Evolutionary conservation across 2,888 invertebrate species (phyloP).

Genomic region (Tetranychus truncatus): DNA sequence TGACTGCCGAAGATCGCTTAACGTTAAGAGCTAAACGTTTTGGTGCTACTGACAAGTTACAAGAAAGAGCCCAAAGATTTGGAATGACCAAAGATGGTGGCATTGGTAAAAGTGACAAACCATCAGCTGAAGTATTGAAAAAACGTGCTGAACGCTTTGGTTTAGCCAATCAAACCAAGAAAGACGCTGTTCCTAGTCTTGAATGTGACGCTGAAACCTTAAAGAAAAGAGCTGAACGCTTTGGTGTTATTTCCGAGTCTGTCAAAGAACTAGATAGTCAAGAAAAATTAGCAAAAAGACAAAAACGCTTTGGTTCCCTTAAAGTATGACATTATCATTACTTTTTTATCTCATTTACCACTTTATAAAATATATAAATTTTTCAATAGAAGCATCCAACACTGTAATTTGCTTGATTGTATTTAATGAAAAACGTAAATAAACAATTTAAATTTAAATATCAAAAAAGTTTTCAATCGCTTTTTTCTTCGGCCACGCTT

Average conservation of each 20-base stretch:
- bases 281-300: slow-evolving; percentile 3
- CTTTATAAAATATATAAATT: not conserved
- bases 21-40: too few relatives aligned
- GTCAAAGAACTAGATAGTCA: not conserved
- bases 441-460: not conserved
- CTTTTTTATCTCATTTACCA: not conserved
- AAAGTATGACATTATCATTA: not conserved
- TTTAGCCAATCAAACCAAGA: not conserved
- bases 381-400: too few relatives aligned
- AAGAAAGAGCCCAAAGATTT: too few relatives aligned
- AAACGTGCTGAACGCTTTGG: slow-evolving; percentile 4
- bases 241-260: not conserved
- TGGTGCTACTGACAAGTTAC: too few relatives aligned
- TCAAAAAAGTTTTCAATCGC: not conserved
- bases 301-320: slow-evolving; percentile 2
- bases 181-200: not conserved
- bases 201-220: not conserved
- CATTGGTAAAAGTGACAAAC: not conserved
- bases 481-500: slow-evolving; percentile 1
- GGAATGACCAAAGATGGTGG: too few relatives aligned
- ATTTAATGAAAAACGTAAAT: not conserved
- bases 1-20: too few relatives aligned
- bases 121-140: not conserved
- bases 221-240: slow-evolving; percentile 7
- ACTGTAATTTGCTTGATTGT: not conserved